Base-by-base conservation (phyloP, 1,140 invertebrate genomes). In the Drosophila nasuta region DNA sequence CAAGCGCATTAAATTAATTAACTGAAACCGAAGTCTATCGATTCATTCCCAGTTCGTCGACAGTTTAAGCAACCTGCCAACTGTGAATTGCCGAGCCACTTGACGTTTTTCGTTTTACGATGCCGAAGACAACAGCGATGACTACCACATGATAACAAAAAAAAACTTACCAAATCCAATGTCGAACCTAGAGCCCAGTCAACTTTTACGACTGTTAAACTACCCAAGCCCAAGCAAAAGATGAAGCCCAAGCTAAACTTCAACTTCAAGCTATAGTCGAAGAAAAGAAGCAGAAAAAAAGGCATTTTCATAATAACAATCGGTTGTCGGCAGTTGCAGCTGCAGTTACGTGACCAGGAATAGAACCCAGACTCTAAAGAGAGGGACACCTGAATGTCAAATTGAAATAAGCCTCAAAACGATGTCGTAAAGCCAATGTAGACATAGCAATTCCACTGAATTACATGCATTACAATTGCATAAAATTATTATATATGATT, bases 1-100 rank as follows among this genome's bases (percentile, higher is more conserved):
- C 77, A 73, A 70, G 66, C 64, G 64, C 83, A 88, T 77, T 88
- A 89, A 88, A 83, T 88, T 88, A 89, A 89, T 88, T 88, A 88
- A 88, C 85, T 88, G 57, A 80, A 89, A 56, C 70, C 79, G 48
- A 77, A 82, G 75, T 76, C 86, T 87, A 87, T 89, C 77, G 85
- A 83, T 77, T 59, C 70, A 41, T 43, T 54, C 38, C 33, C 35
- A 43, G 45, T 33, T 48, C 7, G 52, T 13, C 20, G 60, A 64
- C n/a, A 13, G n/a, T 43, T 7, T n/a, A 10, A 17, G 56, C 63
- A 75, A 79, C 77, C 77, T 79, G 79, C 67, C 41, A 64, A 75
- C 41, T 58, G 30, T 11, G 8, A 56, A 25, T 45, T 58, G 35
- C 13, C 20, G 10, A 41, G 15, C 63, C 69, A 72, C 69, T 72